Conservation (phyloP, 2,797 vertebrate species). For the Melanotaenia maccullochi region DNA sequence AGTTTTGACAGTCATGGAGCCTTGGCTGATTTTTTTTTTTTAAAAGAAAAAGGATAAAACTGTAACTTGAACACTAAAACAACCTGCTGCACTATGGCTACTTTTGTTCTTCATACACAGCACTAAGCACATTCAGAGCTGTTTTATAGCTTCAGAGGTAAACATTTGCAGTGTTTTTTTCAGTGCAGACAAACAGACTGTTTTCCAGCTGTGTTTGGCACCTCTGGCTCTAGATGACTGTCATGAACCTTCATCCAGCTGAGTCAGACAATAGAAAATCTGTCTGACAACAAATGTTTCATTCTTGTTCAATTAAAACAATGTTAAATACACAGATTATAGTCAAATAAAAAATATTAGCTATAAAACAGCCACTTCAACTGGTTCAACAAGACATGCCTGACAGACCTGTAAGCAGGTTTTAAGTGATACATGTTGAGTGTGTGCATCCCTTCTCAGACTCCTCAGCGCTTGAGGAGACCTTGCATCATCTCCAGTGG, state of each 20-base stretch:
- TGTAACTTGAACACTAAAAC: not conserved
- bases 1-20: not conserved
- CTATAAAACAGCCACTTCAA: not conserved
- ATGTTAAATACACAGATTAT: not conserved
- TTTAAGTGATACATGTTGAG: not conserved
- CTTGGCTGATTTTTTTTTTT: not conserved
- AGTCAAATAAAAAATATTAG: not conserved
- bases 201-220: not conserved
- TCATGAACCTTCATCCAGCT: not conserved
- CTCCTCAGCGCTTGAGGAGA: constrained; percentile 69
- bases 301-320: not conserved
- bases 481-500: constrained; percentile 93
- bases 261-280: not conserved
- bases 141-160: no score
- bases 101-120: not conserved
- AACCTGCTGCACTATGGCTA: constrained; percentile 2
- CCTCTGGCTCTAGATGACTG: not conserved
- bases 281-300: not conserved
- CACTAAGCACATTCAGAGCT: not conserved
- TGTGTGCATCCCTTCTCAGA: not conserved
- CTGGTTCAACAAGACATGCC: not conserved
- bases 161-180: no score
- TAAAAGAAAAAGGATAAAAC: not conserved
- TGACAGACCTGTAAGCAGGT: not conserved
- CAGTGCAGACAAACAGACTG: no score